Conservation (phyloP, 2,888 invertebrate species). For the Danaus chrysippus region DNA sequence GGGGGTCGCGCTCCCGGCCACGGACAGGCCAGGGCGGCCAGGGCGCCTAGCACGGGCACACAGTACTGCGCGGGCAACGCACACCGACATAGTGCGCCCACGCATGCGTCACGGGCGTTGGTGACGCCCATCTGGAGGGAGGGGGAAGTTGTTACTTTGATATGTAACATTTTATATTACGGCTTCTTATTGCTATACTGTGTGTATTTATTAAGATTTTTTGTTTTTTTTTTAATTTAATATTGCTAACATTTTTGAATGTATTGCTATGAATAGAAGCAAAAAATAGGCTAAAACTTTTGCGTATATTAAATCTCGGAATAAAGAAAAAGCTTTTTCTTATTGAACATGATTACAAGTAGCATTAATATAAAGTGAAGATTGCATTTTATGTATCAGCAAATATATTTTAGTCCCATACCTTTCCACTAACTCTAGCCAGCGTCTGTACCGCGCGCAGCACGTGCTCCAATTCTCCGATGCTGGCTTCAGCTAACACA, state of each 20-base stretch:
- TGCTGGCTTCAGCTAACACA: slow-evolving; percentile 95
- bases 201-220: too few species aligned
- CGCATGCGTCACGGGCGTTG: slow-evolving; percentile 94
- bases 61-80: slow-evolving; percentile 97
- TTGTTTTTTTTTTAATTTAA: too few species aligned
- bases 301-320: too few species aligned
- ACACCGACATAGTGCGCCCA: slow-evolving; percentile 96
- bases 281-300: too few species aligned
- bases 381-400: neutral
- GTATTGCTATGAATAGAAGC: too few species aligned
- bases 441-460: slow-evolving; percentile 94
- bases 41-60: slow-evolving; percentile 90
- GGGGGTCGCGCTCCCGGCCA: slow-evolving; percentile 89
- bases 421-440: slow-evolving; percentile 92
- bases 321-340: too few species aligned
- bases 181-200: too few species aligned
- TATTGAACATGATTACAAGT: too few species aligned
- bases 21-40: slow-evolving; percentile 91
- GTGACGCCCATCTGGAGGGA: slow-evolving; percentile 52
- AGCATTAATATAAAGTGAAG: too few species aligned
- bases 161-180: too few species aligned
- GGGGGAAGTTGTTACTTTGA: too few species aligned
- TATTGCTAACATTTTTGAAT: too few species aligned
- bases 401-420: slow-evolving; percentile 47
- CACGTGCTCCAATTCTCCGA: slow-evolving; percentile 96